Conservation (phyloP, 2,888 invertebrate species). For the Oegoconia quadripuncta region DNA sequence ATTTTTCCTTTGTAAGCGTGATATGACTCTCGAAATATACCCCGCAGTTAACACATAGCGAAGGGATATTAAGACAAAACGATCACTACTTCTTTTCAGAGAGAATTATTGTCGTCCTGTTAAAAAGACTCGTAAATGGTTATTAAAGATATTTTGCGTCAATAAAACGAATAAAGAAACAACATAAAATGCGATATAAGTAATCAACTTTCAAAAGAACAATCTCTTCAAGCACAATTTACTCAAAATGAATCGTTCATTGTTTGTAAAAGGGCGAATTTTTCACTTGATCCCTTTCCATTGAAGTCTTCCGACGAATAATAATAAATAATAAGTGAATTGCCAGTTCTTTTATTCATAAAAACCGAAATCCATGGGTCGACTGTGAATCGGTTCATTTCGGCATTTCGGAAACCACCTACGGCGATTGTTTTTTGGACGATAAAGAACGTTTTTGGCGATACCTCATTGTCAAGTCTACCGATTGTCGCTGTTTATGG, state of each 20-base stretch:
- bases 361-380: conserved; percentile 20
- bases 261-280: background rate
- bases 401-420: conserved; percentile 33
- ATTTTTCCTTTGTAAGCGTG: conserved; percentile 35
- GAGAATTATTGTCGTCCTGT: no score
- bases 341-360: conserved; percentile 26
- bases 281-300: background rate
- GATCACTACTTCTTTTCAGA: background rate
- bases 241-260: background rate
- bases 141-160: no score
- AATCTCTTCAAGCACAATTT: background rate
- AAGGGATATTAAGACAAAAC: background rate
- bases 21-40: conserved; percentile 34
- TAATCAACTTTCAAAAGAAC: background rate
- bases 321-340: background rate
- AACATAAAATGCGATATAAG: no score
- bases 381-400: conserved; percentile 25
- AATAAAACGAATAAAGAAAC: no score
- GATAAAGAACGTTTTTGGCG: conserved; percentile 40
- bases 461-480: conserved; percentile 37
- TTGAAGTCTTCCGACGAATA: background rate
- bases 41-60: conserved; percentile 18
- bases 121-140: no score
- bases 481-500: conserved; percentile 30
- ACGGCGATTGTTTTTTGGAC: conserved; percentile 33